Evolutionary conservation across 2,797 vertebrate species (phyloP), one percentile per base, ranked within the genome.

Genomic region (Eutrigla gurnardus): DNA sequence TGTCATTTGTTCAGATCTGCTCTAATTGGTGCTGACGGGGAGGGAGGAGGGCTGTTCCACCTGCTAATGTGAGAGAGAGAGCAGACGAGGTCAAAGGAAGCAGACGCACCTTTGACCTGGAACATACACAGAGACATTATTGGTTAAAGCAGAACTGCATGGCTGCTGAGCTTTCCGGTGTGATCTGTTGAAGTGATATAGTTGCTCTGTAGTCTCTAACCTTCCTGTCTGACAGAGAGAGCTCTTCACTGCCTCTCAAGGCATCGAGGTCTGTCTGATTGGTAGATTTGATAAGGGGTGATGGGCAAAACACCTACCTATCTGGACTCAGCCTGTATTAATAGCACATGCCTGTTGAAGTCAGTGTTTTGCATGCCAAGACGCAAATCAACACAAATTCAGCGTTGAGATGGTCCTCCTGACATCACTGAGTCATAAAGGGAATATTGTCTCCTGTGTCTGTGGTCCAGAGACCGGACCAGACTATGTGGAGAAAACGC

Each of bases 71-170:
- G 72, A 70, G 68, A 54, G 65, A 73, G 54, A 17, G 25, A 68
- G 14, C 58, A 77, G 68, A 55, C 45, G 37, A 72, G 63, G 74
- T 66, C 62, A 62, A 14, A 70, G 54, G 33, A 53, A 73, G 17
- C 59, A 66, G 59, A 71, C 57, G 69, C 71, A 77, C 66, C 79
- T 76, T 25, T 83, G 81, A 84, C 77, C 77, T 74, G 47, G 72
- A 60, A 40, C 65, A 55, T 18, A 54, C 55, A 68, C 13, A 35
- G 5, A 58, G 70, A 62, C 39, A 62, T 67, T n/a, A 50, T 59
- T 11, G 53, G 81, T 70, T 70, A 77, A 58, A 46, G 39, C 42
- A 1, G 49, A 62, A 61, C 42, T 15, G 32, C 9, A 6, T 25
- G 10, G 36, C 35, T 12, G 13, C 35, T 74, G 9, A 54, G 55